A percentile compares a stretch with the other conserved stretches of the same genome.
These are phyloP conservation scores for Nibea coibor DNA, from an alignment of 2,113 vertebrate species.

Conservation along the genomic window DNA sequence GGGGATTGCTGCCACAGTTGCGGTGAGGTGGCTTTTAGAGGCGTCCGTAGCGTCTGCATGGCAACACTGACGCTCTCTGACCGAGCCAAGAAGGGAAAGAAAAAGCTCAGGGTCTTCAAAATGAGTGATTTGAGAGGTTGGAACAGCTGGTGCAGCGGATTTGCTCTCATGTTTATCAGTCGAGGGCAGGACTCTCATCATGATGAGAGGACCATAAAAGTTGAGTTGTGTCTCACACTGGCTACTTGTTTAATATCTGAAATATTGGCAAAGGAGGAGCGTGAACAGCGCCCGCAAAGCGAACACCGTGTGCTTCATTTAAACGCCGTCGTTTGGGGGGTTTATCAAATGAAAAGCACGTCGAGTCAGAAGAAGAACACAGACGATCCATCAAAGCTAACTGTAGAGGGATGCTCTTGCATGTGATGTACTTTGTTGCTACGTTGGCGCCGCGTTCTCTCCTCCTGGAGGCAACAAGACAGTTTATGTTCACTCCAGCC, in stretches of 20 bases:
- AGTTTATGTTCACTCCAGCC: slow-evolving; percentile 64
- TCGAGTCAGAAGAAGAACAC: neutral
- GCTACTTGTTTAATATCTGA: slow-evolving; percentile 33
- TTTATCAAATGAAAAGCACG: slow-evolving; percentile 5
- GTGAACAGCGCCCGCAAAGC: neutral
- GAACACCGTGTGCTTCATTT: neutral
- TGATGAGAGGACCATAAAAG: slow-evolving; percentile 32
- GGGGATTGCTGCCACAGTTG: neutral
- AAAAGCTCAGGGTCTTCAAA: slow-evolving; percentile 53
- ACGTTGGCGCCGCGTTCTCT: slow-evolving; percentile 19
- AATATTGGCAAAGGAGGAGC: slow-evolving; percentile 15
- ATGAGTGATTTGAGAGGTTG: slow-evolving; percentile 64
- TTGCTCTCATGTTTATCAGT: slow-evolving; percentile 67
- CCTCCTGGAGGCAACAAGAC: slow-evolving; percentile 54
- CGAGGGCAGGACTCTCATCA: slow-evolving; percentile 51
- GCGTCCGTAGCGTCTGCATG: slow-evolving; percentile 43
- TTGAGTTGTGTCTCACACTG: slow-evolving; percentile 37
- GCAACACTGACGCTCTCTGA: slow-evolving; percentile 62
- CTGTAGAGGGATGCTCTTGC: slow-evolving; percentile 31
- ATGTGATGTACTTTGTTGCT: slow-evolving; percentile 50
- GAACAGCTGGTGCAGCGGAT: slow-evolving; percentile 70
- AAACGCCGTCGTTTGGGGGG: neutral
- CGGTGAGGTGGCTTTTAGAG: slow-evolving; percentile 37
- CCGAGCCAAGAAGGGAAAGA: slow-evolving; percentile 52
- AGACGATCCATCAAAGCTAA: slow-evolving; percentile 42